Percentiles rank a stretch among this genome's conserved stretches.
Evolutionary conservation across 2,797 vertebrate genomes (phyloP).

Genomic region (Cryptoprocta ferox): DNA sequence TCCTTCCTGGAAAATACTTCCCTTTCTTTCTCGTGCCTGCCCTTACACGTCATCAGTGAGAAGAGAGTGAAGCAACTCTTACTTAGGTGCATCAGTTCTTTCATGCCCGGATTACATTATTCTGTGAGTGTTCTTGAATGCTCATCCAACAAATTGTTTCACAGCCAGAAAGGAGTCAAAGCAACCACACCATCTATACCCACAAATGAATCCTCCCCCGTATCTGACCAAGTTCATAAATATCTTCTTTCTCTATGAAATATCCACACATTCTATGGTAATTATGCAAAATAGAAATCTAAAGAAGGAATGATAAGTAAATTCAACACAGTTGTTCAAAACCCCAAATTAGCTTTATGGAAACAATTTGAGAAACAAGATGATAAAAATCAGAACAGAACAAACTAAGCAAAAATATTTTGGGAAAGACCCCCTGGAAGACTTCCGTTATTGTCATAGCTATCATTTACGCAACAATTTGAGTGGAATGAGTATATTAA

Average conservation of each 20-base stretch:
- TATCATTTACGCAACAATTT: slow-evolving; percentile 6
- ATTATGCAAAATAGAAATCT: not conserved
- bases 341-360: not conserved
- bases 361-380: not conserved
- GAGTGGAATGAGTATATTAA: not conserved
- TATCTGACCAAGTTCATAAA: not conserved
- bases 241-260: not conserved
- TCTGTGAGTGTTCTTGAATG: not conserved
- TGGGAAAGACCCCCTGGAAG: not conserved
- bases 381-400: slow-evolving; percentile 10
- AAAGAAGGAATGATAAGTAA: not conserved
- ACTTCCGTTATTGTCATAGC: not conserved
- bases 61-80: not conserved
- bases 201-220: not conserved
- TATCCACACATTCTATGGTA: not conserved
- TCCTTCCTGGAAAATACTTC: not conserved
- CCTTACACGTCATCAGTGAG: not conserved
- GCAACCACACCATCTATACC: not conserved
- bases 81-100: not conserved
- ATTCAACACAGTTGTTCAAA: not conserved
- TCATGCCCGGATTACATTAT: not conserved
- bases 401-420: not conserved
- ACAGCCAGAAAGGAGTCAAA: slow-evolving; percentile 4
- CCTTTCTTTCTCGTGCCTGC: not conserved
- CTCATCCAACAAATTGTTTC: not conserved